Evolutionary conservation across 30 jellyfish, hydroid and myxozoan genomes (phyloP), one percentile per base, ranked within the genome.

Genomic region (Turritopsis dohrnii): DNA sequence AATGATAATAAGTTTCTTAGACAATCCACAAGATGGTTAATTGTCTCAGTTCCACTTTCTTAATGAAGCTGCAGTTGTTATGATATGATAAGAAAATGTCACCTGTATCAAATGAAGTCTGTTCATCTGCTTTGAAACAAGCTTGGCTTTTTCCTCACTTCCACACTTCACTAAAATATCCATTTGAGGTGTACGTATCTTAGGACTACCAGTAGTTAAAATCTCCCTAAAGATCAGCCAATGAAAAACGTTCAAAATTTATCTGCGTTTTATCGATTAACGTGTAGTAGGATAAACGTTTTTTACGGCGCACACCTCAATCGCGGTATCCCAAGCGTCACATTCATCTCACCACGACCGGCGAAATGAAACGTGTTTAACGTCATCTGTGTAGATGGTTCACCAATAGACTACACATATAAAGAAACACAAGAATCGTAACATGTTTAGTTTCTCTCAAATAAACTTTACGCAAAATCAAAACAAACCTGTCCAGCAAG

Each of bases 311-410:
- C 21, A 5, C 69, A 94, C 99, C 99, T 88, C 52, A 95, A 75
- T 20, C 99, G 88, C 7, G 99, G 99, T 24, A 95, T 95, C 30
- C 99, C 99, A 27, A 95, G 84, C 8, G 99, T 95, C 87, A 95
- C 99, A 87, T 95, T 95, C 99, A 95, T 95, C 66, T 95, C 99
- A 84, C 99, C 97, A 71, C 97, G 91, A 25, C 99, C 99, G 81
- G 99, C 99, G 66, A 95, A 95, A 87, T 95, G 99, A 83, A 95
- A 95, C 7, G 99, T 95, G 73, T 95, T 95, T 88, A 95, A 79
- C 79, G 99, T 95, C 99, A 95, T 95, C 95, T 95, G 99, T 41
- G 99, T 95, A 29, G 99, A 95, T 1, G 99, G 99, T 75, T 95
- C 99, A 30, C 99, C 99, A 73, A 95, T 86, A 18, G 99, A 95